These are phyloP conservation scores for Volucella bombylans DNA, from an alignment of 2,888 invertebrate species.

Conservation along the genomic window DNA sequence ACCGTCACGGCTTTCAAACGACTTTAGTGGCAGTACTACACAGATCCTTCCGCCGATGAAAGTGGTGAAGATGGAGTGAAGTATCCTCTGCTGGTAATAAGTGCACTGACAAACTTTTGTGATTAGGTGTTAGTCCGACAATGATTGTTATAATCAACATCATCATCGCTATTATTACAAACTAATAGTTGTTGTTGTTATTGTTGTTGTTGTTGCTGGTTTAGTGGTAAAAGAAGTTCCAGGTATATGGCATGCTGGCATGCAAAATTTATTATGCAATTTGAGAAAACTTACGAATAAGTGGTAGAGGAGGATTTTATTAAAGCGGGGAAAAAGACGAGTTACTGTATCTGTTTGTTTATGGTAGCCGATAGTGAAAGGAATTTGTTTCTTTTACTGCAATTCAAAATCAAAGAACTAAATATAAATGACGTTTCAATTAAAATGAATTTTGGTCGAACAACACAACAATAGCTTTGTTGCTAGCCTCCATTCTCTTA, in stretches of 20 bases:
- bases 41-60: constrained; percentile 55
- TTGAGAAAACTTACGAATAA: constrained; percentile 7
- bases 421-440: too few relatives aligned
- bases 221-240: constrained; percentile 5
- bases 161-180: constrained; percentile 63
- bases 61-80: constrained; percentile 42
- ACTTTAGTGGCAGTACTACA: constrained; percentile 40
- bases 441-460: too few relatives aligned
- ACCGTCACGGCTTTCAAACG: constrained; percentile 44
- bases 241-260: constrained; percentile 46
- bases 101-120: constrained; percentile 74
- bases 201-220: constrained; percentile 14
- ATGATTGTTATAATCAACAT: constrained; percentile 72
- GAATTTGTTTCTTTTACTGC: too few relatives aligned
- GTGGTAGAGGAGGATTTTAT: background rate
- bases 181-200: constrained; percentile 21
- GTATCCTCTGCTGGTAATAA: constrained; percentile 66
- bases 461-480: too few relatives aligned
- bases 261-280: constrained; percentile 52
- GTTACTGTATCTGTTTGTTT: too few relatives aligned
- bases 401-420: too few relatives aligned
- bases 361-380: too few relatives aligned
- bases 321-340: too few relatives aligned
- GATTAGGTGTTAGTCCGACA: constrained; percentile 73
- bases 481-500: too few relatives aligned